These are phyloP conservation scores for Corbicula japonica DNA, from an alignment of 2,888 invertebrate species.

Conservation along the genomic window DNA sequence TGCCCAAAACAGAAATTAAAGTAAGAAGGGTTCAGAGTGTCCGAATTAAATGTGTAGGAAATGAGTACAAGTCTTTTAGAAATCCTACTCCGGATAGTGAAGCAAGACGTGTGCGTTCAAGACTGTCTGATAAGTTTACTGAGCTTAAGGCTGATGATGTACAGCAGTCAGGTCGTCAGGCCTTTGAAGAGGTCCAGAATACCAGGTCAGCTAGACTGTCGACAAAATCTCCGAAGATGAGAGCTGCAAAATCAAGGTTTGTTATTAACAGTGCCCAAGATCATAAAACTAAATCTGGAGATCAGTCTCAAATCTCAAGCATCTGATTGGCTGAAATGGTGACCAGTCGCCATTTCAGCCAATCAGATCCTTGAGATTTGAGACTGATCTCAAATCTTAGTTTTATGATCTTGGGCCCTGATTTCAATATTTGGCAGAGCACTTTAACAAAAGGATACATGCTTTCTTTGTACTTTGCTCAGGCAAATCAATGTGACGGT, in stretches of 20 bases:
- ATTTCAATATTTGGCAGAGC: too few relatives aligned
- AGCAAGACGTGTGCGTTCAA: conserved; percentile 51
- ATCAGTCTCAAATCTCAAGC: too few relatives aligned
- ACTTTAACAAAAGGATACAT: too few relatives aligned
- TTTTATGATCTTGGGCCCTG: too few relatives aligned
- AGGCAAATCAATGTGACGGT: too few relatives aligned
- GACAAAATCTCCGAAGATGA: conserved; percentile 30
- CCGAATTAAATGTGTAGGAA: conserved; percentile 57
- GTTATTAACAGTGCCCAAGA: neutral
- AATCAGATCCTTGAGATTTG: too few relatives aligned
- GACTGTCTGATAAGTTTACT: conserved; percentile 64
- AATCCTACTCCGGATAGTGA: conserved; percentile 72
- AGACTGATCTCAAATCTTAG: too few relatives aligned
- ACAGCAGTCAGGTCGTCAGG: conserved; percentile 32
- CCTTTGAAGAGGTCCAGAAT: conserved; percentile 55
- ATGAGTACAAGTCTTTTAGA: conserved; percentile 68
- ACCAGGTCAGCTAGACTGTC: neutral
- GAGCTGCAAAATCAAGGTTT: conserved; percentile 50
- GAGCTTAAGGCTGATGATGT: conserved; percentile 36
- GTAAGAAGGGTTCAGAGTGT: conserved; percentile 65
- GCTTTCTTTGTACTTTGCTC: too few relatives aligned
- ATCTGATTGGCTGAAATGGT: too few relatives aligned
- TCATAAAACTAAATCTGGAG: too few relatives aligned
- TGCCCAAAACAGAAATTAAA: conserved; percentile 50
- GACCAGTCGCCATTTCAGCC: too few relatives aligned